phyloP scores from a whole-genome alignment of 92 coral and sea anemone species.

The Muricea muricata region DNA sequence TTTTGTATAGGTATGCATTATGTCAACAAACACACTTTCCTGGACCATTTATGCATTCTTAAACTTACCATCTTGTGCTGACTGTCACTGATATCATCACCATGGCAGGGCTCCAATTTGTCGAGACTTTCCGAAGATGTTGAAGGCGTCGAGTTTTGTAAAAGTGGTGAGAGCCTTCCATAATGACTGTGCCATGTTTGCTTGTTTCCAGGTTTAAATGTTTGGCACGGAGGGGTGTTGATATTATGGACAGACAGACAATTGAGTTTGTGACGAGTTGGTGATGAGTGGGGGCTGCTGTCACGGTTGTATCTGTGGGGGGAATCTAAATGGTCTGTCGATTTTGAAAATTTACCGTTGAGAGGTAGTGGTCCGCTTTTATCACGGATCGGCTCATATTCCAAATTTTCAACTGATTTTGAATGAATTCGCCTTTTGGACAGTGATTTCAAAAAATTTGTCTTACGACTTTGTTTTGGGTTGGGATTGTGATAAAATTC shows the following conservation, averaged over 20 bases:
- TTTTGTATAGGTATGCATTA: too few relatives aligned
- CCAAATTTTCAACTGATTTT: background rate
- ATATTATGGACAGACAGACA: constrained; percentile 20
- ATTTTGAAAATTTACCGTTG: background rate
- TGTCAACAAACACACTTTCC: too few relatives aligned
- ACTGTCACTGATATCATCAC: constrained; percentile 59
- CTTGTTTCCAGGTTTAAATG: background rate
- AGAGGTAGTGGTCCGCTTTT: too few relatives aligned
- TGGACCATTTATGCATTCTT: background rate
- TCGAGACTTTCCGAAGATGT: background rate
- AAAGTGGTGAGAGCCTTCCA: background rate
- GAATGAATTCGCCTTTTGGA: too few relatives aligned
- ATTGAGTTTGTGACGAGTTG: background rate
- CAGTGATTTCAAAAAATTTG: too few relatives aligned
- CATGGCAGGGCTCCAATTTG: constrained; percentile 39
- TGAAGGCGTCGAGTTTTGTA: background rate
- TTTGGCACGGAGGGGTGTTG: constrained; percentile 8
- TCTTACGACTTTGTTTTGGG: too few relatives aligned
- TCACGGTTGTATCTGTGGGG: background rate
- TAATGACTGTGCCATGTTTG: background rate
- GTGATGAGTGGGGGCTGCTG: background rate
- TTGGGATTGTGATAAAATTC: background rate
- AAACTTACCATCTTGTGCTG: constrained; percentile 61
- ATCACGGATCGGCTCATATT: too few relatives aligned
- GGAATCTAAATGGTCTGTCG: background rate